These are phyloP conservation scores for Morinoia aosen DNA, from an alignment of 2,888 invertebrate genomes.

Conservation along the genomic window DNA sequence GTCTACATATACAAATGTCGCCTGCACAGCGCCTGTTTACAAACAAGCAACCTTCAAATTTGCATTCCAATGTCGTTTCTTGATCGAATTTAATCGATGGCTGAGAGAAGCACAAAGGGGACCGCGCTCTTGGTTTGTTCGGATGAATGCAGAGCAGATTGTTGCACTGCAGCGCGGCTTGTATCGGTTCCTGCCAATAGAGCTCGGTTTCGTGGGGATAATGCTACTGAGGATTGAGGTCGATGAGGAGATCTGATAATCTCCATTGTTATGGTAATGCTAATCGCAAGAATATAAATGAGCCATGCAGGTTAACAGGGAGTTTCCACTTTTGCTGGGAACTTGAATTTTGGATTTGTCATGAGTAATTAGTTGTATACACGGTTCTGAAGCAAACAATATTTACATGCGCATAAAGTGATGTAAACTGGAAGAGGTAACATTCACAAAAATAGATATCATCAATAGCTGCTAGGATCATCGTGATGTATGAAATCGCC, in stretches of 20 bases:
- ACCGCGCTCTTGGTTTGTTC: not conserved
- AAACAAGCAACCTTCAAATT: not conserved
- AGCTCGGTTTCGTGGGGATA: not conserved
- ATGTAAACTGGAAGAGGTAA: too few species aligned
- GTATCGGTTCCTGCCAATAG: not conserved
- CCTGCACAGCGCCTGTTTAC: not conserved
- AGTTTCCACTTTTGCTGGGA: not conserved
- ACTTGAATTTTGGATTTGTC: not conserved
- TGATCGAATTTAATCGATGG: constrained; percentile 10
- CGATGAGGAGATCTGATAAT: not conserved
- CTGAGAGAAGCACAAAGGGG: not conserved
- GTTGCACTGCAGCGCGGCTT: not conserved
- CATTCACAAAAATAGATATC: too few species aligned
- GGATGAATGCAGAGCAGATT: not conserved
- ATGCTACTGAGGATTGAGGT: not conserved
- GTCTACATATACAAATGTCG: not conserved
- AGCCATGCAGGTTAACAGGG: not conserved
- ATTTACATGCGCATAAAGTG: too few species aligned
- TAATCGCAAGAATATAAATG: not conserved
- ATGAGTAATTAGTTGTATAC: too few species aligned
- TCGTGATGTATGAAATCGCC: too few species aligned
- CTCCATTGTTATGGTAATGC: not conserved
- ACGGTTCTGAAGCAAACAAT: too few species aligned
- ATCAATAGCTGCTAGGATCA: too few species aligned
- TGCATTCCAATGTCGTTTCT: not conserved